A percentile compares a stretch with the other conserved stretches of the same genome.
These are phyloP conservation scores for Metaphire vulgaris DNA, from an alignment of 1,140 invertebrate genomes.

Conservation along the genomic window DNA sequence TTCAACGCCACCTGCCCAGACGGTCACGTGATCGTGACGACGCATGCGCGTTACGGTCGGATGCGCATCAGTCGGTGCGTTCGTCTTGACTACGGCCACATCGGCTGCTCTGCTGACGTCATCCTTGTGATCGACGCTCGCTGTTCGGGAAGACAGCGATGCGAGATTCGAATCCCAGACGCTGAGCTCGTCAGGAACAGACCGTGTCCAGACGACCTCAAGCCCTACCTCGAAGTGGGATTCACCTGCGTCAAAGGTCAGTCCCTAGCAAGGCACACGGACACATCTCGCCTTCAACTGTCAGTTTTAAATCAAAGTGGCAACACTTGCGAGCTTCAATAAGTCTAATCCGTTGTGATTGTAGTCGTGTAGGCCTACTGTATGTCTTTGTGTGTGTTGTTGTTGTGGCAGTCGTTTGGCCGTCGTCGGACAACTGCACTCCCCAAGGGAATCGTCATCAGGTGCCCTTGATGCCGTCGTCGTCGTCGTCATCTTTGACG, in stretches of 20 bases:
- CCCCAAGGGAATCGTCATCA: neutral
- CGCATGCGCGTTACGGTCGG: constrained; percentile 25
- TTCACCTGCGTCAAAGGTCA: constrained; percentile 11
- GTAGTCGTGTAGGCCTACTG: too few relatives aligned
- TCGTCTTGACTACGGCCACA: constrained; percentile 22
- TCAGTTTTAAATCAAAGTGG: too few relatives aligned
- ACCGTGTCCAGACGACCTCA: constrained; percentile 19
- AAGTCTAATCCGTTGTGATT: too few relatives aligned
- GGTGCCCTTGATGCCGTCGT: too few relatives aligned
- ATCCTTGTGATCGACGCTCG: neutral
- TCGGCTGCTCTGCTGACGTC: constrained; percentile 27
- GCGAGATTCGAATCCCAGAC: constrained; percentile 16
- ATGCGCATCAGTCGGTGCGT: constrained; percentile 27
- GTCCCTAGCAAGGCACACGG: too few relatives aligned
- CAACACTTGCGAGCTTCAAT: too few relatives aligned
- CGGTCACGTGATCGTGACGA: constrained; percentile 21
- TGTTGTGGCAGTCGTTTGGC: neutral
- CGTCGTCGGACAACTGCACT: neutral
- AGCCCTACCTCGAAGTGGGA: constrained; percentile 19
- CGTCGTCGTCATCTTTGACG: neutral
- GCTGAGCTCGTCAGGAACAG: constrained; percentile 14
- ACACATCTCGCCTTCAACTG: too few relatives aligned
- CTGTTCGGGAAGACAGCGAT: constrained; percentile 12
- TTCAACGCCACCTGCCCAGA: constrained; percentile 21
- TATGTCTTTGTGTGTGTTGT: neutral